These are phyloP conservation scores for Amphiprion percula DNA, from an alignment of 2,113 vertebrate species.

Conservation along the genomic window DNA sequence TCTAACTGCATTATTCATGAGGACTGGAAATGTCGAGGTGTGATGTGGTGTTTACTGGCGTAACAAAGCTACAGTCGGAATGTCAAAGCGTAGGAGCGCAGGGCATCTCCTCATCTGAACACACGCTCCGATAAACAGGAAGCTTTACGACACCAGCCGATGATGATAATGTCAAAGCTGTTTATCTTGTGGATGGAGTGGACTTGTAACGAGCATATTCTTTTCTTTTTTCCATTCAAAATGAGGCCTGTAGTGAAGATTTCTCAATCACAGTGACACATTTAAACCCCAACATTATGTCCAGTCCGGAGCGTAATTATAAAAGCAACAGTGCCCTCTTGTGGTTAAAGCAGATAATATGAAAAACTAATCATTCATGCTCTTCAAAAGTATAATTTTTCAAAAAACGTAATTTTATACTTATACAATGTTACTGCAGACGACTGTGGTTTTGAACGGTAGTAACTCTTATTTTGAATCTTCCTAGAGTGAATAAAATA, in stretches of 20 bases:
- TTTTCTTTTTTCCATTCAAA: not conserved
- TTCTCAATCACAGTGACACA: not conserved
- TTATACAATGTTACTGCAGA: not conserved
- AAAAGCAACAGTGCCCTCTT: constrained; percentile 23
- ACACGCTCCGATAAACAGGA: not conserved
- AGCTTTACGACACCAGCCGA: accelerated
- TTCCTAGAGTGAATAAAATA: not conserved
- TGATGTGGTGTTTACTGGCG: constrained; percentile 8
- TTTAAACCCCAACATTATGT: not conserved
- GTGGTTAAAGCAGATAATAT: constrained; percentile 22
- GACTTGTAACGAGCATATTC: not conserved
- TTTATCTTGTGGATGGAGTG: not conserved
- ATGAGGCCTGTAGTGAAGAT: not conserved
- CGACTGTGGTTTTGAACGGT: not conserved
- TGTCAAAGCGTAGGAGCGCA: constrained; percentile 3
- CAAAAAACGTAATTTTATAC: not conserved
- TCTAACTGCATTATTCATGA: constrained; percentile 66
- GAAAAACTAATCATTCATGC: too few relatives aligned
- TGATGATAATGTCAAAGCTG: not conserved
- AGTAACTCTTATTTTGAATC: not conserved
- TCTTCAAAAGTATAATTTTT: not conserved
- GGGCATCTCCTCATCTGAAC: constrained; percentile 5
- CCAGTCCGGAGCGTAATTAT: not conserved
- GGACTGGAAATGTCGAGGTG: constrained; percentile 29
- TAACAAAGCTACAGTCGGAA: constrained; percentile 35